Conservation (phyloP, 35 echinoderm and acorn worm genomes). For the Holothuria glaberrima region DNA sequence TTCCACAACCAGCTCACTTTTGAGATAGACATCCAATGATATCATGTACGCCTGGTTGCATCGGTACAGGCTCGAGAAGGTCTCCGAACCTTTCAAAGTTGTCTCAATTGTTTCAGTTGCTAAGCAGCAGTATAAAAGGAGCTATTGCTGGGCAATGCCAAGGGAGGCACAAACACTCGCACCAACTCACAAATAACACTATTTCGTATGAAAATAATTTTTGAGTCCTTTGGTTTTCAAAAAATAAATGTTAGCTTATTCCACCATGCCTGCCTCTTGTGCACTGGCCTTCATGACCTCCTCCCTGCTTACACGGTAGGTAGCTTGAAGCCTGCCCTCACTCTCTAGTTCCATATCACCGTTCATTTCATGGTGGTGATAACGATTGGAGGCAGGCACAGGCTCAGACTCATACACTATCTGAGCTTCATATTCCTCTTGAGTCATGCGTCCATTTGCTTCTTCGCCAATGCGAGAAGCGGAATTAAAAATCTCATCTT, state of each 20-base stretch:
- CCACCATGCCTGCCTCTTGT: background rate
- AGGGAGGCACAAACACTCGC: too few relatives aligned
- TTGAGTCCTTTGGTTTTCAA: conserved; percentile 24
- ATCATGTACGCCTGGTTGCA: too few relatives aligned
- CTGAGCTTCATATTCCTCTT: conserved; percentile 20
- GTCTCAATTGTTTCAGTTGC: too few relatives aligned
- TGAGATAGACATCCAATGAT: too few relatives aligned
- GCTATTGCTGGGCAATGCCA: too few relatives aligned
- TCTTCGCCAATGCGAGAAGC: too few relatives aligned
- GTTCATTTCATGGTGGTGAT: conserved; percentile 27
- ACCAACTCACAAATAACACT: too few relatives aligned
- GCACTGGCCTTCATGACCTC: background rate
- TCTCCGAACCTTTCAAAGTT: too few relatives aligned
- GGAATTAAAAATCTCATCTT: background rate
- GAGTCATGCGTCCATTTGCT: conserved; percentile 1
- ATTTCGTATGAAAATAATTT: conserved; percentile 35
- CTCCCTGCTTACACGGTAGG: background rate
- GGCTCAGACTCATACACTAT: background rate
- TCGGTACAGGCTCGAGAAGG: too few relatives aligned
- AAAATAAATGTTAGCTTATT: background rate
- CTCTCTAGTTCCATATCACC: conserved; percentile 22
- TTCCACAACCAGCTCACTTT: too few relatives aligned
- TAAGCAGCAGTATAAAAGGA: too few relatives aligned
- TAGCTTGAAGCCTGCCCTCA: conserved; percentile 1
- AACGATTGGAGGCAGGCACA: background rate